Base-by-base conservation (phyloP, 1,140 invertebrate species). In the Aphaenogaster floridana region DNA sequence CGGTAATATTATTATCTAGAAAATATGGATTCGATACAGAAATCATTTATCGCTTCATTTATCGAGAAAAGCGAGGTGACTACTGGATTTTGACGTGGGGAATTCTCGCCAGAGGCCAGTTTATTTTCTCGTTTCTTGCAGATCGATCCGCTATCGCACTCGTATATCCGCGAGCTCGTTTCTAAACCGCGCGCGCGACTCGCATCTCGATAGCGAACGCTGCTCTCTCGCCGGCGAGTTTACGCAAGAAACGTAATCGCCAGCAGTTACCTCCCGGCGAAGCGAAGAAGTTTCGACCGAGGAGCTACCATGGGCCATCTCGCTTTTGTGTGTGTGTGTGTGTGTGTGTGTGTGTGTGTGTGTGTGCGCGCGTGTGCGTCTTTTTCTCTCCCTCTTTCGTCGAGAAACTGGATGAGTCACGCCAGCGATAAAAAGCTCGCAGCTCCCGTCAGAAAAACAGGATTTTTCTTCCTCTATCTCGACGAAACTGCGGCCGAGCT, bases 331-430 rank as follows among this genome's bases (percentile, higher is more conserved):
- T 39, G 21, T n/a, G 11, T 54, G 9, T 76, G 13, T 71, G 21
- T 48, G 21, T 63, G 42, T 45, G 28, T 77, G 8, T 66, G 13
- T 63, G 11, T 63, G 7, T 28, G 57, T 57, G 2, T 9, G 15
- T 63, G 2, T 36, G 4, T 48, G 36, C 11, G 42, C 9, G 42
- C 66, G 28, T 45, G 28, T 52, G 17, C 52, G 28, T 48, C 21
- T 79, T 39, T 77, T 57, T 78, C 61, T 78, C 69, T 83, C 72
- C 61, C 59, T 85, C 78, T 63, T 52, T 76, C 74, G 21, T 74
- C 68, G 57, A 83, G 78, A 68, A 88, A 84, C 54, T 79, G 68
- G 88, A 89, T 89, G 88, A 89, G 77, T 89, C 88, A 89, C 42
- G 36, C 50, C 54, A 6, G 39, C 13, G 74, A 61, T n/a, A 84